Evolutionary conservation across 2,888 invertebrate species (phyloP).

Genomic region (Megastigmus dorsalis): DNA sequence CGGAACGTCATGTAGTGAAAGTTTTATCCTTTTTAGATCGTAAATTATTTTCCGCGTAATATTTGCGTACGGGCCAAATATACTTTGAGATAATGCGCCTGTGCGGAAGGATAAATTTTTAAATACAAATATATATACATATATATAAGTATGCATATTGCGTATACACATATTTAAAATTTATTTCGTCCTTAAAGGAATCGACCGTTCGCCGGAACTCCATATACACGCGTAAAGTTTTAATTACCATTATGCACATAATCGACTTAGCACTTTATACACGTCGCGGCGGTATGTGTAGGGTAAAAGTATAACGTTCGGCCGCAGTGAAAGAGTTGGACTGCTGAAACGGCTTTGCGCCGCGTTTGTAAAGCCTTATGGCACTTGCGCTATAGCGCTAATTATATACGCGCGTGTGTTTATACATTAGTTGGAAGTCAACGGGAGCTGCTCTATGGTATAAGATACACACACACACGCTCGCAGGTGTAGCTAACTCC

Average conservation of each 20-base stretch:
- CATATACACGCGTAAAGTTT: no score
- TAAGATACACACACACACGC: conserved; percentile 5
- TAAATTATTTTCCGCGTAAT: not conserved
- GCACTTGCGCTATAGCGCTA: conserved; percentile 14
- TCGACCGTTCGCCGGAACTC: no score
- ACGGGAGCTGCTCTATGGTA: conserved; percentile 7
- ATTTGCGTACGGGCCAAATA: not conserved
- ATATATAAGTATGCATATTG: no score
- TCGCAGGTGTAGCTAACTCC: conserved; percentile 5
- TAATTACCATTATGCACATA: not conserved
- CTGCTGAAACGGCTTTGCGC: conserved; percentile 22
- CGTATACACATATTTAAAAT: no score
- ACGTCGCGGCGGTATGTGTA: not conserved
- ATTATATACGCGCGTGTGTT: conserved; percentile 32
- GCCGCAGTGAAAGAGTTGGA: conserved; percentile 13
- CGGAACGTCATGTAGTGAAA: not conserved
- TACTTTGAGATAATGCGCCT: no score
- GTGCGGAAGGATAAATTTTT: not conserved
- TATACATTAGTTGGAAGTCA: conserved; percentile 40
- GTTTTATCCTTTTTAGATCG: not conserved
- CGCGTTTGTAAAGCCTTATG: no score
- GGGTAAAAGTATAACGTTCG: no score
- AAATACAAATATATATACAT: no score
- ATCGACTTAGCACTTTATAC: not conserved
- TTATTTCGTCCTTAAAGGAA: no score